A percentile compares a stretch with the other conserved stretches of the same genome.
Conservation (phyloP, 2,113 vertebrate genomes). For the Ciconia stormi region DNA sequence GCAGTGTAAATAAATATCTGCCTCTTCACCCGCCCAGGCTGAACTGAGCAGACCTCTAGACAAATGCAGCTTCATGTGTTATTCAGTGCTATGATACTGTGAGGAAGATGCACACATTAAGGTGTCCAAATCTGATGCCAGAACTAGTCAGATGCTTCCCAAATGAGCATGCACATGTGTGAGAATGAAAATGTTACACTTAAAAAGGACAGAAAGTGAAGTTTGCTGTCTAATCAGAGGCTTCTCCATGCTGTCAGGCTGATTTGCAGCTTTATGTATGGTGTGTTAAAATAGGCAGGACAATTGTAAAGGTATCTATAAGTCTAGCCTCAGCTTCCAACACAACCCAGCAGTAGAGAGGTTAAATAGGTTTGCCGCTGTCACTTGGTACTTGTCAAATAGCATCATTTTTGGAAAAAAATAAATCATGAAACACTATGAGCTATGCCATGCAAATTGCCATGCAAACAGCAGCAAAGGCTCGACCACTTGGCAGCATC, state of each 20-base stretch:
- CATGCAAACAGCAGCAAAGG: background rate
- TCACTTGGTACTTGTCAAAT: background rate
- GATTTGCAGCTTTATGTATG: background rate
- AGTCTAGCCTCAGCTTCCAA: background rate
- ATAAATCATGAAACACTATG: conserved; percentile 28
- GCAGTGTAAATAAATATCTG: background rate
- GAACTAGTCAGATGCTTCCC: conserved; percentile 58
- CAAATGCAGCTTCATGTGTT: conserved; percentile 43
- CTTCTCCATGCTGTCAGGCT: background rate
- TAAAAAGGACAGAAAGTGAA: conserved; percentile 58
- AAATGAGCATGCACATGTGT: conserved; percentile 56
- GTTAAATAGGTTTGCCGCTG: conserved; percentile 31
- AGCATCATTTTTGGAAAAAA: conserved; percentile 36
- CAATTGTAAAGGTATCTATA: background rate
- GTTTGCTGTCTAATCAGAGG: conserved; percentile 38
- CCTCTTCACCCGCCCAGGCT: background rate
- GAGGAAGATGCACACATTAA: conserved; percentile 38
- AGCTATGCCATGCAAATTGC: conserved; percentile 23
- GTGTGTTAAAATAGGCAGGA: background rate
- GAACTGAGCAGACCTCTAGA: conserved; percentile 19
- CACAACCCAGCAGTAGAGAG: background rate
- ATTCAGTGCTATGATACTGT: conserved; percentile 48
- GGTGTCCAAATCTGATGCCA: conserved; percentile 53
- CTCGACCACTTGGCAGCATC: conserved; percentile 18
- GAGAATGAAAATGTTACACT: conserved; percentile 49